A percentile compares a stretch with the other conserved stretches of the same genome.
Conservation (phyloP, 1,140 invertebrate genomes). For the Pogonognathellus flavescens region DNA sequence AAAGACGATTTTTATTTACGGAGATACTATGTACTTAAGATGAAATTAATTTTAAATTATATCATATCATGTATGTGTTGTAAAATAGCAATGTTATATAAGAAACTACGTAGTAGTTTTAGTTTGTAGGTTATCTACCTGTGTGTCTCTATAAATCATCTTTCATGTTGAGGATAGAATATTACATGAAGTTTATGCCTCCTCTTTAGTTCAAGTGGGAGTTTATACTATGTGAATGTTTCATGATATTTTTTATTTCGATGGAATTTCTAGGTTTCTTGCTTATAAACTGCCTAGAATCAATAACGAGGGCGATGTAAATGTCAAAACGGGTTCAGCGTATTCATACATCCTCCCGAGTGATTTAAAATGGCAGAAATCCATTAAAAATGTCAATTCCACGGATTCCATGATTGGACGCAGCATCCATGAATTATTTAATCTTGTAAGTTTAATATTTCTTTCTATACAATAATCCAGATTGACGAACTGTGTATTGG, state of each 20-base stretch:
- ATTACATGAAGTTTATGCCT: too few relatives aligned
- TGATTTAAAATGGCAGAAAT: constrained; percentile 78
- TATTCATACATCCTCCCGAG: constrained; percentile 82
- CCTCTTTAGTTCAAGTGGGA: neutral
- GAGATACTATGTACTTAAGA: too few relatives aligned
- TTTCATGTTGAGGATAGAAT: too few relatives aligned
- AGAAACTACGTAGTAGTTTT: too few relatives aligned
- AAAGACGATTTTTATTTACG: neutral
- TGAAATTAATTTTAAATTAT: too few relatives aligned
- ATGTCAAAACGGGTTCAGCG: constrained; percentile 77
- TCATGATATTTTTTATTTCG: neutral
- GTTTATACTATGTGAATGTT: neutral
- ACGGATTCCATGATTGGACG: constrained; percentile 80
- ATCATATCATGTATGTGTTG: too few relatives aligned
- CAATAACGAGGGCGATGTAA: constrained; percentile 72
- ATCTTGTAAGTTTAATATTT: constrained; percentile 69
- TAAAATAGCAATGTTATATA: too few relatives aligned
- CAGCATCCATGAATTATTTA: constrained; percentile 80
- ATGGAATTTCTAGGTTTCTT: constrained; percentile 78
- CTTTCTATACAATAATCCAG: too few relatives aligned
- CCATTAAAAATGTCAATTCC: constrained; percentile 77
- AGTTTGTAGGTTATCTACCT: too few relatives aligned
- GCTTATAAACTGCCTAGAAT: constrained; percentile 86
- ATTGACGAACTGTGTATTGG: too few relatives aligned
- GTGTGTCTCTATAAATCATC: too few relatives aligned